These are phyloP conservation scores for Argya squamiceps DNA, from an alignment of 2,797 vertebrate genomes.

Conservation along the genomic window DNA sequence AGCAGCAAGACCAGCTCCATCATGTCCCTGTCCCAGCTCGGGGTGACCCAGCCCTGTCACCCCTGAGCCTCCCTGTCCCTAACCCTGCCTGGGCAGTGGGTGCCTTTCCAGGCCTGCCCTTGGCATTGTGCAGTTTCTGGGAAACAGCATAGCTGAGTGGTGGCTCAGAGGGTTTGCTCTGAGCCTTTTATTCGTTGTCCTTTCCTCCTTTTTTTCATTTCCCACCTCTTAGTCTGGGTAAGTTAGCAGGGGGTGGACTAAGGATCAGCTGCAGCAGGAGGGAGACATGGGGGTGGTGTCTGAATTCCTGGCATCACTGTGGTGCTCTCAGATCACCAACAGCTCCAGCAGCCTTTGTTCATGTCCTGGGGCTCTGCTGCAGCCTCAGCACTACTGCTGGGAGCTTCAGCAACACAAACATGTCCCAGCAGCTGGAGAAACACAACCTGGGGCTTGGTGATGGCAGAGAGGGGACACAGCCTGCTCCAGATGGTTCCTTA, in stretches of 20 bases:
- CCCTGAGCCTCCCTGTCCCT: rapidly evolving
- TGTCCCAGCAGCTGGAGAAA: neutral
- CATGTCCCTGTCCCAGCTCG: neutral
- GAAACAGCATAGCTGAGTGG: neutral
- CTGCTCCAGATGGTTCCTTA: neutral
- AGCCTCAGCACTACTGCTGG: neutral
- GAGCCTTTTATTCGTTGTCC: constrained; percentile 7
- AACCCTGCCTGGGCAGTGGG: neutral
- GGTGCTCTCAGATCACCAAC: neutral
- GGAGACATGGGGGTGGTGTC: neutral
- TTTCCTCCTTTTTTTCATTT: neutral
- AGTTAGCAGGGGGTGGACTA: neutral
- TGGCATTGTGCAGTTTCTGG: neutral
- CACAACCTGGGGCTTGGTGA: neutral
- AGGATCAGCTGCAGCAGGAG: neutral
- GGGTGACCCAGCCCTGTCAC: rapidly evolving
- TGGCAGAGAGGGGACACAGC: neutral
- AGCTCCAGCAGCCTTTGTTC: neutral
- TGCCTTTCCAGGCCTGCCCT: neutral
- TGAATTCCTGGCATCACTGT: neutral
- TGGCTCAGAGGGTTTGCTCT: neutral
- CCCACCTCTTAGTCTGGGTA: neutral
- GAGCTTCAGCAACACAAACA: neutral
- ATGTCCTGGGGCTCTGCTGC: neutral
- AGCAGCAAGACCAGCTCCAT: neutral